Evolutionary conservation across 2,888 invertebrate genomes (phyloP), one percentile per base, ranked within the genome.

Genomic region (Himalopsyche kuldschensis): DNA sequence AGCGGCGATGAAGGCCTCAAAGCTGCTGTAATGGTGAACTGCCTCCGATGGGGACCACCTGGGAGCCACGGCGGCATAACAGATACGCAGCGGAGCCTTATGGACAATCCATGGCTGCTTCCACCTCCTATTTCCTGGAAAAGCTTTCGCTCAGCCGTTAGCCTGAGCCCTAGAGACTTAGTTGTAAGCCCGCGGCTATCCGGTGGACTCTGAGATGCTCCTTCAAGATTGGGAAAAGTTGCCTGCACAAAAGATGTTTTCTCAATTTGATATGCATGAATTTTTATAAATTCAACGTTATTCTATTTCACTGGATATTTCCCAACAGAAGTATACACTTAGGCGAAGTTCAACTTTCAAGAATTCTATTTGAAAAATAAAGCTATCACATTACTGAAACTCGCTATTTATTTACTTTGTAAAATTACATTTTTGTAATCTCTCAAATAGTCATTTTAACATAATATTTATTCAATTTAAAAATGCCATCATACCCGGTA

Each of bases 51-150:
- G 10, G 84, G 85, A 20, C 86, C 85, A 5, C 86, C 86, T 20
- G 86, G 86, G n/a, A 86, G 35, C 81, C 84, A 81, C 15, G 79
- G 27, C 1, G 86, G 86, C 84, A 86, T 82, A 11, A 47, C 55
- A n/a, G 86, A 80, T 27, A 80, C 82, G 48, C 84, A 86, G 41
- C 84, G 79, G 15, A 81, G 35, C 46, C 32, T 69, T 75, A 81
- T 20, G n/a, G 11, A 63, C 5, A 35, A 48, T 20, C 55, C 55
- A 24, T 6, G 20, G 20, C 55, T 24, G 24, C 55, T 55, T 20
- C 55, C 55, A 17, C 46, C 30, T 32, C 55, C 30, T 24, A 20
- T 55, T 55, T 55, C 55, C 20, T 55, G 55, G 84, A 86, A 86
- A n/a, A 85, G 79, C 48, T 76, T 82, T 35, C 79, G 69, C 1